These are phyloP conservation scores for Mellilla xanthometata DNA, from an alignment of 2,888 invertebrate genomes.

Conservation along the genomic window DNA sequence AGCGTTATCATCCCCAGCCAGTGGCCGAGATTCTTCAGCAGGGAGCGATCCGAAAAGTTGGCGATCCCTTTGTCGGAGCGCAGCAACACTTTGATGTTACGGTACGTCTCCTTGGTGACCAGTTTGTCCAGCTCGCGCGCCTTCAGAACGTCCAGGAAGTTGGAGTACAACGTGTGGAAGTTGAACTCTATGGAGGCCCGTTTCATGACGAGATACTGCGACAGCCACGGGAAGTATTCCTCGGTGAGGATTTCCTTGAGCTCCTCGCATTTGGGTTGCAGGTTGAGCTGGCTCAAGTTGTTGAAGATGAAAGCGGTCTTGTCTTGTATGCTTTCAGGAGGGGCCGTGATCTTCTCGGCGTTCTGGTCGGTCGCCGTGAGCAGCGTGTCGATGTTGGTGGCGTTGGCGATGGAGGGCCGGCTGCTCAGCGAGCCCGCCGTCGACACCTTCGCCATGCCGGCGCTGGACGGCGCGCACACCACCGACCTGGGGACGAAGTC, in stretches of 20 bases:
- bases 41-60: conserved; percentile 98
- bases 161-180: conserved; percentile 98
- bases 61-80: conserved; percentile 98
- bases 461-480: conserved; percentile 67
- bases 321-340: conserved; percentile 97
- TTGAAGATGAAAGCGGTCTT: conserved; percentile 99
- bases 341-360: conserved; percentile 91
- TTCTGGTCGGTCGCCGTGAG: conserved; percentile 96
- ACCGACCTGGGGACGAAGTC: conserved; percentile 57
- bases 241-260: conserved; percentile 95
- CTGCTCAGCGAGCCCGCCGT: conserved; percentile 83
- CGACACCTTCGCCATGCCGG: conserved; percentile 84
- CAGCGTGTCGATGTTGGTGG: conserved; percentile 98
- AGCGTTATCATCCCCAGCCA: conserved; percentile 99
- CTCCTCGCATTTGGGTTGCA: conserved; percentile 97
- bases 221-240: conserved; percentile 97
- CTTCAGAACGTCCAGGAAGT: conserved; percentile 96
- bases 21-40: conserved; percentile 98
- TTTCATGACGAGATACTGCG: conserved; percentile 99
- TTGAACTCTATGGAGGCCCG: conserved; percentile 98
- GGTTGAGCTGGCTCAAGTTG: conserved; percentile 97
- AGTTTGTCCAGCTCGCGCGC: conserved; percentile 91
- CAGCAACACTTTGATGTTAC: conserved; percentile 96
- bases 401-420: conserved; percentile 96
- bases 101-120: conserved; percentile 96